phyloP scores from a whole-genome alignment of 2,113 vertebrate genomes.

The Rissa tridactyla region DNA sequence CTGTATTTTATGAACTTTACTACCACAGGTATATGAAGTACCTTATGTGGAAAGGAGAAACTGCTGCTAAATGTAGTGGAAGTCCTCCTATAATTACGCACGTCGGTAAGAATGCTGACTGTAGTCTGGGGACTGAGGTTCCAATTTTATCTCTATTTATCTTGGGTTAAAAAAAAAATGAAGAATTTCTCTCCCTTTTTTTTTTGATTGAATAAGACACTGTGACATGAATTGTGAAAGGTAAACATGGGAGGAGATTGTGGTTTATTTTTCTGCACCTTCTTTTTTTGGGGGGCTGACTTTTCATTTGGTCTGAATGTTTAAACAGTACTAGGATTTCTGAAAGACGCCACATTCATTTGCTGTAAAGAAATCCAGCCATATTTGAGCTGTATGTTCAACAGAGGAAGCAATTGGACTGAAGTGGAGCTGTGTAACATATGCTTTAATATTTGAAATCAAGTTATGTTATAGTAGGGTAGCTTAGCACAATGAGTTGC shows the following conservation, averaged over 20 bases:
- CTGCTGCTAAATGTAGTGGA: background rate
- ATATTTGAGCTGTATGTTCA: background rate
- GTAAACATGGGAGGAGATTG: background rate
- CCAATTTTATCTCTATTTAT: background rate
- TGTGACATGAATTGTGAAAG: background rate
- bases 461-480: background rate
- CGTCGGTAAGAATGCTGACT: background rate
- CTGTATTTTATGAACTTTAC: background rate
- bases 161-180: background rate
- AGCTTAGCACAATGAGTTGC: background rate
- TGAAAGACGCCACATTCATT: rapidly evolving
- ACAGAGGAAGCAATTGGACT: background rate
- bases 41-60: background rate
- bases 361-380: background rate
- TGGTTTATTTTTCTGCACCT: background rate
- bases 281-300: background rate
- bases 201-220: background rate
- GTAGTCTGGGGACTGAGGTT: background rate
- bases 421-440: background rate
- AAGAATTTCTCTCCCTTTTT: background rate
- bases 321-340: background rate
- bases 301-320: background rate
- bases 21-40: background rate
- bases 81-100: background rate
- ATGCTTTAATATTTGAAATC: background rate